Conservation (phyloP, 2,113 vertebrate genomes). For the Bufo bufo region DNA sequence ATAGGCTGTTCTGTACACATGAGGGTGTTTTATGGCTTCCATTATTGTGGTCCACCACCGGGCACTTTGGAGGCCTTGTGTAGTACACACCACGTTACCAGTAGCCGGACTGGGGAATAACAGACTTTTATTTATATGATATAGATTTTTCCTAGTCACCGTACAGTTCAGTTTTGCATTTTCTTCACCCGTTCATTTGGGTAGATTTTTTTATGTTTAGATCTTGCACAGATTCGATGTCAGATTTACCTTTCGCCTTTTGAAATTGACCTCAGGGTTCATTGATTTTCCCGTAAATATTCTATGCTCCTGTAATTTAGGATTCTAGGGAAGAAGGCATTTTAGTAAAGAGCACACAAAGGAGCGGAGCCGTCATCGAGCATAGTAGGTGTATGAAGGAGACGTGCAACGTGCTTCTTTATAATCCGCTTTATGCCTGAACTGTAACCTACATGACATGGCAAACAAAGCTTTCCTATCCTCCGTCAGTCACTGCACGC, state of each 20-base stretch:
- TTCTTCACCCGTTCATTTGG: not conserved
- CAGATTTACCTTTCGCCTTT: not conserved
- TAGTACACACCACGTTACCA: too few species aligned
- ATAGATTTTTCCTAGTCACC: not conserved
- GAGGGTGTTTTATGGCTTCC: too few species aligned
- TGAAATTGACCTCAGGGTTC: not conserved
- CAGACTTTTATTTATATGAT: too few species aligned
- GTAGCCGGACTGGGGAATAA: too few species aligned
- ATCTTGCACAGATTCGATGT: not conserved
- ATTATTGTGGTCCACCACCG: too few species aligned
- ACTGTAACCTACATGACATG: slow-evolving; percentile 31
- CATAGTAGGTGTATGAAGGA: not conserved
- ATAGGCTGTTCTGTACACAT: too few species aligned
- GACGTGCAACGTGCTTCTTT: slow-evolving; percentile 14
- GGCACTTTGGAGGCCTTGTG: too few species aligned
- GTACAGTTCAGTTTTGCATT: not conserved
- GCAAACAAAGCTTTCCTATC: slow-evolving; percentile 24
- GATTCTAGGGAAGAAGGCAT: not conserved
- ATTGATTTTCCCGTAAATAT: not conserved
- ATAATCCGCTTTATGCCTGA: slow-evolving; percentile 23
- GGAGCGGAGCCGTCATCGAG: not conserved
- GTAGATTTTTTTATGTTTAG: not conserved
- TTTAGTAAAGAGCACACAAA: not conserved
- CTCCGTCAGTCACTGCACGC: not conserved
- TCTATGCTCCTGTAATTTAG: not conserved